Conservation (phyloP, 2,797 vertebrate genomes). For the Peromyscus nudipes region DNA sequence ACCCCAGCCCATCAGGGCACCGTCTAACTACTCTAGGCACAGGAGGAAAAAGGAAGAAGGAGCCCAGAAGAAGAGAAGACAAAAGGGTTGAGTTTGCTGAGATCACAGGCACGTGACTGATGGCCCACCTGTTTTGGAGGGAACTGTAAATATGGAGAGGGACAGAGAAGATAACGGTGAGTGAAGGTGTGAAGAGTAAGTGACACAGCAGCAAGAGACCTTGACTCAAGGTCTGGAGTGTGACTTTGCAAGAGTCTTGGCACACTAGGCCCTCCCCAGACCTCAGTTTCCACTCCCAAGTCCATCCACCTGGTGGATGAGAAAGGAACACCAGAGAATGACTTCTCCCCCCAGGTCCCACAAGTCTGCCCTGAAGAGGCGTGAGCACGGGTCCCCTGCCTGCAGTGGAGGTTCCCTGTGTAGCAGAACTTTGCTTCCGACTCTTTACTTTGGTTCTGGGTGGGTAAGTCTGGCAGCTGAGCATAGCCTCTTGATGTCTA, state of each 20-base stretch:
- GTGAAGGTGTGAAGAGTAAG: accelerated
- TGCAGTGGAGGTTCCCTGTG: neutral
- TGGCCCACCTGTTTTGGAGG: neutral
- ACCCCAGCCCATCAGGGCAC: neutral
- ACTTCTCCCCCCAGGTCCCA: accelerated
- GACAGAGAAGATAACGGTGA: neutral
- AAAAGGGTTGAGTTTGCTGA: accelerated
- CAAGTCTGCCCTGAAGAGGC: neutral
- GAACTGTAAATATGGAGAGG: neutral
- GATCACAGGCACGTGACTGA: accelerated
- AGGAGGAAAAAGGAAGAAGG: neutral
- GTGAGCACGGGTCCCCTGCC: neutral
- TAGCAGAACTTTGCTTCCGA: neutral
- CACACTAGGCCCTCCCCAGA: neutral
- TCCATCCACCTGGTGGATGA: neutral
- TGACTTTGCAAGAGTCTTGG: neutral
- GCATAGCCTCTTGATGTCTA: neutral
- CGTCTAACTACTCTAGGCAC: accelerated
- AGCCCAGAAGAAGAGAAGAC: neutral
- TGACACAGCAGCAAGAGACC: accelerated
- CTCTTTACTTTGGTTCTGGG: neutral
- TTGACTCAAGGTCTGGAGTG: neutral
- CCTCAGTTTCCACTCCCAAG: neutral
- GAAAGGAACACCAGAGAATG: neutral
- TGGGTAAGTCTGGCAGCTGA: neutral